Percentiles rank a stretch among this genome's conserved stretches.
phyloP scores from a whole-genome alignment of 2,888 invertebrate genomes.

The Melieria omissa region DNA sequence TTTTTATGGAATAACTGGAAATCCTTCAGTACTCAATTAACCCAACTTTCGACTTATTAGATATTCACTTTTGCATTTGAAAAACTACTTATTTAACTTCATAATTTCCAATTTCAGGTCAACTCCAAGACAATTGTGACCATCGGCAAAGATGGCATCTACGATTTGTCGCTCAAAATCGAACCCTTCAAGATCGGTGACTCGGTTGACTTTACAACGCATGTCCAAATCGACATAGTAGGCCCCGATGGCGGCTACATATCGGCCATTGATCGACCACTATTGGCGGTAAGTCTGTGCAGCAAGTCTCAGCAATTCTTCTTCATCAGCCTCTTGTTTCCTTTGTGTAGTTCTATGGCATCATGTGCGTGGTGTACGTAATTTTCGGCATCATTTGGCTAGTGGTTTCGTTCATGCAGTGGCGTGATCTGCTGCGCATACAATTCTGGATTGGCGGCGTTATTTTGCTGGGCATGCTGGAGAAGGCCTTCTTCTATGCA shows the following conservation, averaged over 20 bases:
- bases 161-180: constrained; percentile 72
- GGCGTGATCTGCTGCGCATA: constrained; percentile 89
- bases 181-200: constrained; percentile 53
- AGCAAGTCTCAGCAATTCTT: too few species aligned
- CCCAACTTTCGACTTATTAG: too few species aligned
- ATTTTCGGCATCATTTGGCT: constrained; percentile 87
- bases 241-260: constrained; percentile 81
- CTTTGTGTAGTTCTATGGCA: constrained; percentile 80
- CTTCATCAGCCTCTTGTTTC: too few species aligned
- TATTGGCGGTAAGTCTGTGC: constrained; percentile 74
- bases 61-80: neutral
- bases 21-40: too few species aligned
- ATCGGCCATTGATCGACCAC: constrained; percentile 90
- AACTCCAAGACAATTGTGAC: constrained; percentile 69
- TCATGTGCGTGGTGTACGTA: constrained; percentile 90
- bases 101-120: neutral
- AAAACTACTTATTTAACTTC: constrained; percentile 14
- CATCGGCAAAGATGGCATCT: constrained; percentile 78
- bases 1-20: too few species aligned
- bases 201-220: constrained; percentile 69
- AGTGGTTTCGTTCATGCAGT: constrained; percentile 83
- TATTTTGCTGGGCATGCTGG: constrained; percentile 86
- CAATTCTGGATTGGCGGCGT: constrained; percentile 98
- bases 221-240: constrained; percentile 78
- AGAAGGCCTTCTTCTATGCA: constrained; percentile 90